These are phyloP conservation scores for Pegoplata infirma DNA, from an alignment of 2,888 invertebrate species.

Conservation along the genomic window DNA sequence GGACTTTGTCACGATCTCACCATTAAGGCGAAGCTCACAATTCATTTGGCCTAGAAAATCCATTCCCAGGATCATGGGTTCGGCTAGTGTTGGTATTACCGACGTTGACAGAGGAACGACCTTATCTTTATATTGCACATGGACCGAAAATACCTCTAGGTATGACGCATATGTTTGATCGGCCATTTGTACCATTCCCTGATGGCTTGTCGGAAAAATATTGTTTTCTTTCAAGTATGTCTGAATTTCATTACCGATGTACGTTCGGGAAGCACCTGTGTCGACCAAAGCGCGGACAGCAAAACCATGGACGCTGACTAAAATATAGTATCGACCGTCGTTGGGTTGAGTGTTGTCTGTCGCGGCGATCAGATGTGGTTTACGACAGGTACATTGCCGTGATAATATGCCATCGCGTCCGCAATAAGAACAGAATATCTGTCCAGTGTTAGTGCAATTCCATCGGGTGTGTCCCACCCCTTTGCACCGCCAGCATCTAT, in stretches of 20 bases:
- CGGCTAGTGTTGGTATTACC: not conserved
- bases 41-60: not conserved
- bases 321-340: not conserved
- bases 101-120: not conserved
- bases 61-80: not conserved
- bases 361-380: no score
- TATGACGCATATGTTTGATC: not conserved
- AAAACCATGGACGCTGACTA: not conserved
- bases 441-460: not conserved
- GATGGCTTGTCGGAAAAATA: not conserved
- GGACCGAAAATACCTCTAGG: not conserved
- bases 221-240: not conserved
- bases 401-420: not conserved
- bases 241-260: not conserved
- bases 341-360: no score
- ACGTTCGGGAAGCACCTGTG: not conserved
- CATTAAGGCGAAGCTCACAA: not conserved
- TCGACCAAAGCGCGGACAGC: not conserved
- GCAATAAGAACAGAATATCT: not conserved
- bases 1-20: not conserved
- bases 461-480: not conserved
- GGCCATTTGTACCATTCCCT: slow-evolving; percentile 6
- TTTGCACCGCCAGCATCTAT: not conserved
- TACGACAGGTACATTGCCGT: no score
- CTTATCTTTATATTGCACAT: not conserved